Conservation (phyloP, 2,888 invertebrate species). For the Archips xylosteana region DNA sequence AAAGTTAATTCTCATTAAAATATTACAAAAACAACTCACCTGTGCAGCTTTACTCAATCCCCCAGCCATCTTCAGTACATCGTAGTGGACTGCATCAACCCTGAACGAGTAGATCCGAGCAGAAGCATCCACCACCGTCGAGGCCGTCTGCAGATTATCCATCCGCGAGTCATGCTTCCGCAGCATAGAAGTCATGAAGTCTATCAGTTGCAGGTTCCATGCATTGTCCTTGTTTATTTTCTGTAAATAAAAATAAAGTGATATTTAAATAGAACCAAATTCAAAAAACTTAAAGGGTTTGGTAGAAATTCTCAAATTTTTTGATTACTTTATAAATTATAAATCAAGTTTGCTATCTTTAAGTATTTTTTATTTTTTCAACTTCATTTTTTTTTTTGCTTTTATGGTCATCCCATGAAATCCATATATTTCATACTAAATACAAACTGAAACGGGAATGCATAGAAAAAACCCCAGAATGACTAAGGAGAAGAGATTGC, state of each 20-base stretch:
- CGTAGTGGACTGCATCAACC: constrained; percentile 94
- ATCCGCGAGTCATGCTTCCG: constrained; percentile 89
- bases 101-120: constrained; percentile 94
- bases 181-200: constrained; percentile 92
- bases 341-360: no score
- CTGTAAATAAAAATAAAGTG: constrained; percentile 69
- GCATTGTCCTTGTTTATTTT: constrained; percentile 96
- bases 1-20: no score
- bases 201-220: constrained; percentile 94
- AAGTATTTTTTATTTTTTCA: no score
- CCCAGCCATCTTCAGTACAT: constrained; percentile 91
- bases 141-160: constrained; percentile 92
- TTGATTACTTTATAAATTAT: no score
- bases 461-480: no score
- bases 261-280: background rate
- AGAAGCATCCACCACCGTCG: constrained; percentile 94
- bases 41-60: constrained; percentile 86
- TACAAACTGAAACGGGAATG: no score
- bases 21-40: constrained; percentile 53
- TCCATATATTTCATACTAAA: no score
- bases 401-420: no score
- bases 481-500: no score
- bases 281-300: no score
- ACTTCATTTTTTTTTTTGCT: no score
- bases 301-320: no score